phyloP scores from a whole-genome alignment of 1,140 invertebrate genomes.

The Drosophila sucinea region DNA sequence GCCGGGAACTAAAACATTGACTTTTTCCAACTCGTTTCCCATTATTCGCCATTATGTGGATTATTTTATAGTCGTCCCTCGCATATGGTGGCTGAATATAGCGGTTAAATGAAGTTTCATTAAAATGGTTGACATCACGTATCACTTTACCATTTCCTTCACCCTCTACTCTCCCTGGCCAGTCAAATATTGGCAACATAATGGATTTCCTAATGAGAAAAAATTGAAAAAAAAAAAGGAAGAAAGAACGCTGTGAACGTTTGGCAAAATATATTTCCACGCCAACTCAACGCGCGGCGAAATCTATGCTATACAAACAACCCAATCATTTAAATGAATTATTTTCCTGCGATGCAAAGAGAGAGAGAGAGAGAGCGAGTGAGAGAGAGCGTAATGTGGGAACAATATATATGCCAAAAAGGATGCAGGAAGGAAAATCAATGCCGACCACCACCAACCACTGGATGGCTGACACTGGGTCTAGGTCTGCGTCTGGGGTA shows the following conservation, averaged over 20 bases:
- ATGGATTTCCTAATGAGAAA: constrained; percentile 40
- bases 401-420: constrained; percentile 35
- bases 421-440: constrained; percentile 40
- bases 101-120: not conserved
- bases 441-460: constrained; percentile 1
- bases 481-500: not conserved
- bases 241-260: constrained; percentile 43
- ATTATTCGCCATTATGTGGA: no score
- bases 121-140: constrained; percentile 10
- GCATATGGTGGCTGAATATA: no score
- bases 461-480: not conserved
- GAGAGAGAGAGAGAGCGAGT: not conserved
- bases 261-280: constrained; percentile 70
- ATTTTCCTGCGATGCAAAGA: constrained; percentile 49
- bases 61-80: not conserved
- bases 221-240: not conserved
- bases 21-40: no score
- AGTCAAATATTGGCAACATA: constrained; percentile 21
- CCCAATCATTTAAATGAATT: constrained; percentile 80
- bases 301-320: constrained; percentile 63
- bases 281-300: constrained; percentile 2
- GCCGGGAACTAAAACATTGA: no score
- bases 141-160: not conserved
- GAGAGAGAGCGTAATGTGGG: not conserved
- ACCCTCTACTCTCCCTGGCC: not conserved